Percentiles rank a stretch among this genome's conserved stretches.
Evolutionary conservation across 2,797 vertebrate species (phyloP).

Genomic region (Cirrhinus mrigala): DNA sequence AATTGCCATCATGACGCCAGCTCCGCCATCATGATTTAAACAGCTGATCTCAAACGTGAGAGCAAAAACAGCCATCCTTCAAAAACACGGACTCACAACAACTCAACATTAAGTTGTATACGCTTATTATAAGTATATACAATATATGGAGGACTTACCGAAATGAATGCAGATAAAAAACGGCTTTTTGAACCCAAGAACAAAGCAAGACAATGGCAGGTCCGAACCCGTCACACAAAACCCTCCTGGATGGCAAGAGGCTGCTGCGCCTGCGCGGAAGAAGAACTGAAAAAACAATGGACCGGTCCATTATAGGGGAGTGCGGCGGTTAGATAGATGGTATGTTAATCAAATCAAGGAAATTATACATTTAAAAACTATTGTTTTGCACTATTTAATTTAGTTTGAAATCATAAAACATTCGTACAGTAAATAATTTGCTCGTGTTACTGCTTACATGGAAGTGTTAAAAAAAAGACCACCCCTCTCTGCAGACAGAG

Average conservation of each 20-base stretch:
- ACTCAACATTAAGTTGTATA: rapidly evolving
- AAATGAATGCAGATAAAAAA: slow-evolving; percentile 86
- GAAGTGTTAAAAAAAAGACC: neutral
- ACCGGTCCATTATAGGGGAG: neutral
- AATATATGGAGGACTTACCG: slow-evolving; percentile 70
- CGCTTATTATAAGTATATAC: no score
- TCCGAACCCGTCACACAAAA: slow-evolving; percentile 73
- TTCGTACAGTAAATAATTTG: rapidly evolving
- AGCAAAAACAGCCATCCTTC: neutral
- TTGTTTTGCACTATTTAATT: rapidly evolving
- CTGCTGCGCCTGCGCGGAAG: slow-evolving; percentile 69
- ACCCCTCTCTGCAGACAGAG: neutral
- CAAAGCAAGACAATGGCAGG: slow-evolving; percentile 65
- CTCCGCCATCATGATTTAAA: slow-evolving; percentile 14
- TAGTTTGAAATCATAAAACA: rapidly evolving
- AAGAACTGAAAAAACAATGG: slow-evolving; percentile 29
- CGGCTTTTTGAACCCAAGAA: slow-evolving; percentile 73
- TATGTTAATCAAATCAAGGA: neutral
- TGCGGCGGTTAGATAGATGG: rapidly evolving
- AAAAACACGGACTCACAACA: neutral
- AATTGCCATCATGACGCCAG: neutral
- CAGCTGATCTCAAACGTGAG: slow-evolving; percentile 28
- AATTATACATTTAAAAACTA: neutral
- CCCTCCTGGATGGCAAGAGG: slow-evolving; percentile 64
- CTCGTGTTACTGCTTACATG: rapidly evolving